Evolutionary conservation across 2,113 vertebrate genomes (phyloP), one percentile per base, ranked within the genome.

Genomic region (Ailuropoda melanoleuca): DNA sequence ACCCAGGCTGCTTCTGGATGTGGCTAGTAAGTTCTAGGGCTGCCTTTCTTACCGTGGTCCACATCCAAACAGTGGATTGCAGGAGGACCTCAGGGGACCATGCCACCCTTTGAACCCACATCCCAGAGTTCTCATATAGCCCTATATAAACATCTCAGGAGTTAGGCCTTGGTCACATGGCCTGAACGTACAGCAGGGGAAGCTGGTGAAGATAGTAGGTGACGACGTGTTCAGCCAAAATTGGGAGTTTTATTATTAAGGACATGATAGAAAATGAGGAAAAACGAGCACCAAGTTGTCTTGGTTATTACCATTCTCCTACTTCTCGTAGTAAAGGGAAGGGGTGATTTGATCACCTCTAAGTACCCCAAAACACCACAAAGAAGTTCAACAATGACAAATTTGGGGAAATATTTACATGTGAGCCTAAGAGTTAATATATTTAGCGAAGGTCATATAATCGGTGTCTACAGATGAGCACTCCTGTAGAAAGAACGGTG

Each of bases 141-240:
- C 6, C 23, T 48, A 5, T 1, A 4, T 31, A 56, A 58, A 24
- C 1, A 2, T 37, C 26, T 56, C 23, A 1, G 3, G 53, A 24
- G 46, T 48, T 18, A 37, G 1, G 26, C 39, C 18, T 31, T 14
- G n/a, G 70, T 18, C 50, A 18, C 8, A 1, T 48, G 50, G 50
- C 58, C 19, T 0, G 24, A 12, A 24, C 60, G 10, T 8, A 8
- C 8, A 19, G 50, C 24, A 34, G 8, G 60, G 70, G 70, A 85
- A 7, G 43, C 37, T 37, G 39, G 37, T 19, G 17, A 11, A 12
- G n/a, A 5, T 15, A 70, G 37, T 23, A 80, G 72, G 37, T 55
- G 55, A n/a, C 48, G 43, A 3, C 6, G 1, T 48, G 46, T 46
- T 82, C 34, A 62, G 14, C 21, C 31, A 4, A 74, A 14, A 31